phyloP scores from a whole-genome alignment of 2,797 vertebrate species.

The Enteromius fasciolatus region DNA sequence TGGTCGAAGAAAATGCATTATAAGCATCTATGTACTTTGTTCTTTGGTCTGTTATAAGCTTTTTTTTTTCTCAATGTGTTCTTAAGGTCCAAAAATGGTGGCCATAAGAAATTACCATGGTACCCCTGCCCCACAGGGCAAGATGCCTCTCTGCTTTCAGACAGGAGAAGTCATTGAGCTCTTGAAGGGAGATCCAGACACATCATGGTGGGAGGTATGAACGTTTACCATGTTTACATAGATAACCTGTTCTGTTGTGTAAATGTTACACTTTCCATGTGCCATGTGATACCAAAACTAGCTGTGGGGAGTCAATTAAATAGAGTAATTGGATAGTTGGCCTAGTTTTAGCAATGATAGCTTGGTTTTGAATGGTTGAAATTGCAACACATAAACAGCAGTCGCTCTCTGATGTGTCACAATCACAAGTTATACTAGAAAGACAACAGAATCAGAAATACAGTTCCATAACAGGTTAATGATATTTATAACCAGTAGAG shows the following conservation, averaged over 20 bases:
- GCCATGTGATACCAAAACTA: not conserved
- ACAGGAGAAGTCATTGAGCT: constrained; percentile 92
- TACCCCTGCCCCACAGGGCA: constrained; percentile 85
- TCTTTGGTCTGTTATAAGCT: not conserved
- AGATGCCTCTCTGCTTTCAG: constrained; percentile 87
- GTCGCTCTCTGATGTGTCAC: not conserved
- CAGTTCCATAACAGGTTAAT: not conserved
- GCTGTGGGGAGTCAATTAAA: not conserved
- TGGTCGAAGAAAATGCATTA: not conserved
- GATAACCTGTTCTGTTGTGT: not conserved
- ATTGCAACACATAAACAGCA: not conserved
- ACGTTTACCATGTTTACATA: not conserved
- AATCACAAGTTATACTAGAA: not conserved
- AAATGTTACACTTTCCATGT: not conserved
- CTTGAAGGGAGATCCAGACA: constrained; percentile 91
- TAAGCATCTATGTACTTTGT: not conserved
- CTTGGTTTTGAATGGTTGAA: not conserved
- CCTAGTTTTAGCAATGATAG: not conserved
- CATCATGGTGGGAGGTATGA: constrained; percentile 93
- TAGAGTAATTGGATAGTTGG: not conserved
- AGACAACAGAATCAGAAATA: not conserved
- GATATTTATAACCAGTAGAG: not conserved
- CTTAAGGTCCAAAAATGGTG: constrained; percentile 94
- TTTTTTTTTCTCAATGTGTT: not conserved
- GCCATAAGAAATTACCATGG: constrained; percentile 93